Evolutionary conservation across 1,140 invertebrate species (phyloP).

Genomic region (Ceratosolen solmsi): DNA sequence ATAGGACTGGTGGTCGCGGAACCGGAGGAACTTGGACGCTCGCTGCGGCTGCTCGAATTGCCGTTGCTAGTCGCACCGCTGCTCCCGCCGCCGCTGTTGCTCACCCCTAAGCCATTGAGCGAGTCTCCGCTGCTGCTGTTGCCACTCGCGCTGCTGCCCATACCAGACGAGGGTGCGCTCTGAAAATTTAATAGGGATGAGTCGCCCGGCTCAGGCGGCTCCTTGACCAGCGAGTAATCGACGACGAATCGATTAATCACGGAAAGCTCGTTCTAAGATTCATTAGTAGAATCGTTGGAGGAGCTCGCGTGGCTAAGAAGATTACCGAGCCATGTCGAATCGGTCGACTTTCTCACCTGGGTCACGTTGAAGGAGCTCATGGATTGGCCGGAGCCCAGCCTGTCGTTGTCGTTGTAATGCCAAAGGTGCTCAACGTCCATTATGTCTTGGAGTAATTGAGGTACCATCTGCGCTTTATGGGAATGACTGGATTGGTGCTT

Average conservation of each 20-base stretch:
- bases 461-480: conserved; percentile 68
- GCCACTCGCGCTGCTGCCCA: conserved; percentile 19
- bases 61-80: conserved; percentile 33
- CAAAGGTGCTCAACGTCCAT: conserved; percentile 95
- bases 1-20: neutral
- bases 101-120: conserved; percentile 21
- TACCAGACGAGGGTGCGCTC: conserved; percentile 9
- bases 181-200: neutral
- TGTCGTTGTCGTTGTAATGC: conserved; percentile 86
- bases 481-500: conserved; percentile 71
- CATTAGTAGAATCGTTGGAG: too few relatives aligned
- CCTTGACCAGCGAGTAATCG: too few relatives aligned
- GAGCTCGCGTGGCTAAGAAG: too few relatives aligned
- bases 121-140: conserved; percentile 37
- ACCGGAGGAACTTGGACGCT: conserved; percentile 1
- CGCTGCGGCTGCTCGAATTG: conserved; percentile 13
- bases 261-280: too few relatives aligned
- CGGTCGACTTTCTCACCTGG: conserved; percentile 24
- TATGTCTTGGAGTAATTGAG: conserved; percentile 82
- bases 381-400: conserved; percentile 57
- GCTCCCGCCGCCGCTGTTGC: conserved; percentile 25
- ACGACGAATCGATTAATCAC: too few relatives aligned
- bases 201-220: too few relatives aligned
- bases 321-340: too few relatives aligned
- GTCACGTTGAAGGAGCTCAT: conserved; percentile 38